Percentiles rank a stretch among this genome's conserved stretches.
phyloP scores from a whole-genome alignment of 2,797 vertebrate genomes.

The Gymnocypris eckloni region DNA sequence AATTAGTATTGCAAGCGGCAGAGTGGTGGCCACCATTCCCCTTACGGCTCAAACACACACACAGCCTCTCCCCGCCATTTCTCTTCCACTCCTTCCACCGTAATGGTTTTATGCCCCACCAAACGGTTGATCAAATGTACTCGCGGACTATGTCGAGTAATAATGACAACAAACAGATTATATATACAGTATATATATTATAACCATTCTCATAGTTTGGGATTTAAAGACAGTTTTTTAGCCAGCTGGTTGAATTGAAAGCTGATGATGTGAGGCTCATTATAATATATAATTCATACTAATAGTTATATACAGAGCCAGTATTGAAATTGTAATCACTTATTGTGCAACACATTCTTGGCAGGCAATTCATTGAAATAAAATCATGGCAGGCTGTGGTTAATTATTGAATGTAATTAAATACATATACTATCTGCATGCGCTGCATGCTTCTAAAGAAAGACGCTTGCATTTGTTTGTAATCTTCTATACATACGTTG shows the following conservation, averaged over 20 bases:
- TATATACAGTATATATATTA: too few relatives aligned
- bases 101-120: slow-evolving; percentile 1
- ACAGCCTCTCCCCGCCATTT: slow-evolving; percentile 7
- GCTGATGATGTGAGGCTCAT: not conserved
- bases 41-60: slow-evolving; percentile 16
- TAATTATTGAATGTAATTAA: not conserved
- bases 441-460: not conserved
- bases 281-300: not conserved
- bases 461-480: not conserved
- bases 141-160: not conserved
- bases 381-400: not conserved
- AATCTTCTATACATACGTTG: too few relatives aligned
- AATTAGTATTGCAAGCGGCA: slow-evolving; percentile 33
- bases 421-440: too few relatives aligned
- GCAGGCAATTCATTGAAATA: not conserved
- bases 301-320: not conserved
- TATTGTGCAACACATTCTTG: not conserved
- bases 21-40: slow-evolving; percentile 18
- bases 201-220: not conserved
- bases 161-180: not conserved
- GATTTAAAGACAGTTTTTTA: not conserved
- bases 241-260: not conserved
- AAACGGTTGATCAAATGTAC: not conserved
- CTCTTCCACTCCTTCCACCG: not conserved
- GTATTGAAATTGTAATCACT: not conserved